Conservation (phyloP, 2,888 invertebrate genomes). For the Rhyacophila evoluta region DNA sequence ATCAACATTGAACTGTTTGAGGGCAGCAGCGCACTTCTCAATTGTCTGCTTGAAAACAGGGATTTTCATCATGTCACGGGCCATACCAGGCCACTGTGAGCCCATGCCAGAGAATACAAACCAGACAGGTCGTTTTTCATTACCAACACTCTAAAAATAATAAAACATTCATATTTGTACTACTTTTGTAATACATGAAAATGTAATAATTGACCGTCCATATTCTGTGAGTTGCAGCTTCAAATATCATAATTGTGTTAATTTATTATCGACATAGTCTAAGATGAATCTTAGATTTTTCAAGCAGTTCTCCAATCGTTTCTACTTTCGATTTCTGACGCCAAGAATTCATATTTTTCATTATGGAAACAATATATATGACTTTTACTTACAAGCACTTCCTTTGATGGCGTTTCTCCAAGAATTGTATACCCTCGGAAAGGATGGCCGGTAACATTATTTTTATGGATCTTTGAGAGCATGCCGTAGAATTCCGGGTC, state of each 20-base stretch:
- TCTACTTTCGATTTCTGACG: too few relatives aligned
- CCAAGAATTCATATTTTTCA: too few relatives aligned
- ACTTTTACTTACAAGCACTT: slow-evolving; percentile 64
- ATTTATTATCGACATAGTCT: too few relatives aligned
- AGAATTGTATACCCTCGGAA: slow-evolving; percentile 87
- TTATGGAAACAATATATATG: too few relatives aligned
- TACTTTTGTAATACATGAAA: slow-evolving; percentile 26
- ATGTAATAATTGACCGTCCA: too few relatives aligned
- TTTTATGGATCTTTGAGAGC: slow-evolving; percentile 79
- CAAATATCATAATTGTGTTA: too few relatives aligned
- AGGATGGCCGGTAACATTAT: slow-evolving; percentile 80
- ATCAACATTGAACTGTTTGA: slow-evolving; percentile 85
- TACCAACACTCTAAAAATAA: slow-evolving; percentile 40
- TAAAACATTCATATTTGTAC: background rate
- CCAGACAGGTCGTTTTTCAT: slow-evolving; percentile 87
- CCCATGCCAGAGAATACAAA: slow-evolving; percentile 99
- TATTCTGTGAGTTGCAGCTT: too few relatives aligned
- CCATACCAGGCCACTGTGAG: slow-evolving; percentile 98
- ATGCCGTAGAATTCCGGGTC: slow-evolving; percentile 84
- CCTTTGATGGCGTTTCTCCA: slow-evolving; percentile 68
- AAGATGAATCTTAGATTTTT: too few relatives aligned
- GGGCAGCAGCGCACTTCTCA: slow-evolving; percentile 78
- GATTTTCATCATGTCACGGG: slow-evolving; percentile 83
- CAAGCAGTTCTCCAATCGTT: too few relatives aligned
- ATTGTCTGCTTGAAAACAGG: slow-evolving; percentile 86